Conservation (phyloP, 2,113 vertebrate species). For the Arvicanthis niloticus region DNA sequence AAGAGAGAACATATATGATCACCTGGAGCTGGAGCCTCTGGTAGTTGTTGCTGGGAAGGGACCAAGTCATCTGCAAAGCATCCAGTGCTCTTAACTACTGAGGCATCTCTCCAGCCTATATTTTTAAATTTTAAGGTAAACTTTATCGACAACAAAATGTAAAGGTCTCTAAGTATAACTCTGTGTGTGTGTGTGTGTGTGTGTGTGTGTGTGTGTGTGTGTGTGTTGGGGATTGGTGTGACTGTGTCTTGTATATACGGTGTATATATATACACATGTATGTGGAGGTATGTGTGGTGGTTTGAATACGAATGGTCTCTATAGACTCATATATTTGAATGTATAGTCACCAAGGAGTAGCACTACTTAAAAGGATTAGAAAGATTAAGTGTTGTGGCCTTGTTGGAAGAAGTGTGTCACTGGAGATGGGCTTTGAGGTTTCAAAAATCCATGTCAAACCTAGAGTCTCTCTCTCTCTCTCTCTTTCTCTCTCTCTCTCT, state of each 20-base stretch:
- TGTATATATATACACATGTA: not conserved
- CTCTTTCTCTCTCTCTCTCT: no score
- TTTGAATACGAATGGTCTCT: not conserved
- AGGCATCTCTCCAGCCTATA: not conserved
- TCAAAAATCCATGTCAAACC: not conserved
- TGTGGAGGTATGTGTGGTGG: not conserved
- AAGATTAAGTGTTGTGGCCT: not conserved
- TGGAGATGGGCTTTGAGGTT: not conserved
- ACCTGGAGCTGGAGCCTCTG: not conserved
- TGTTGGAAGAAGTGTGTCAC: not conserved
- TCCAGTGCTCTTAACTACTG: not conserved
- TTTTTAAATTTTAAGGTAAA: not conserved
- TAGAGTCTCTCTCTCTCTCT: not conserved
- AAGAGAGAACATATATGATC: not conserved
- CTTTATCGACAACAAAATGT: not conserved
- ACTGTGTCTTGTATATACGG: not conserved
- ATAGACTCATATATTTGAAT: not conserved
- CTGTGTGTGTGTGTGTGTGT: not conserved
- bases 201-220: not conserved
- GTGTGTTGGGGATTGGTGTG: not conserved
- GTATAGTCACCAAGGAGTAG: not conserved
- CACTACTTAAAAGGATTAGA: not conserved
- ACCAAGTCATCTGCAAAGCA: not conserved
- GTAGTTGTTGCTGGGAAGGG: not conserved
- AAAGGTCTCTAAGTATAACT: not conserved